Percentiles rank a stretch among this genome's conserved stretches.
phyloP scores from a whole-genome alignment of 2,113 vertebrate species.

The Phaetusa simplex region DNA sequence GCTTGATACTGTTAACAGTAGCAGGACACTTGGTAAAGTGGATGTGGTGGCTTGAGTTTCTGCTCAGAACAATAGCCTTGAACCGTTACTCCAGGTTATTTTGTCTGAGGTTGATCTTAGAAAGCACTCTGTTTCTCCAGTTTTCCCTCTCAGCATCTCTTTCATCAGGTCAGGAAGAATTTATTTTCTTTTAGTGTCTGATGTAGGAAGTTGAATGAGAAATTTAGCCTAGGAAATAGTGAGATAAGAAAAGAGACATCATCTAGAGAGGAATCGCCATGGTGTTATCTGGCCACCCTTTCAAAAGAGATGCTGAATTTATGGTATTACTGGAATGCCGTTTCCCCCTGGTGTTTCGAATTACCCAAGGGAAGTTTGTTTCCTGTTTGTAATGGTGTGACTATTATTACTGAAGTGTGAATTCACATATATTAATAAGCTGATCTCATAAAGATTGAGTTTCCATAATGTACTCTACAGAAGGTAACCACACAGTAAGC shows the following conservation, averaged over 20 bases:
- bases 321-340: fast-evolving
- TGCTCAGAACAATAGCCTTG: neutral
- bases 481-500: neutral
- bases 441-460: neutral
- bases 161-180: neutral
- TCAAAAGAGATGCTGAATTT: neutral
- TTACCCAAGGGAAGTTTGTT: neutral
- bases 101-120: neutral
- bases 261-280: neutral
- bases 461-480: neutral
- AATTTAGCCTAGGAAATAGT: neutral
- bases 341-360: neutral
- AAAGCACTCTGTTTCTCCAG: neutral
- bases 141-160: neutral
- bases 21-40: neutral
- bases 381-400: neutral
- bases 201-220: neutral
- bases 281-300: neutral
- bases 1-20: neutral
- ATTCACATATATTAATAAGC: neutral
- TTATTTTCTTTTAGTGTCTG: neutral
- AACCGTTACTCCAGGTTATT: neutral
- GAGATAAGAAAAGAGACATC: neutral
- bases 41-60: neutral
- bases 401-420: neutral